phyloP scores from a whole-genome alignment of 2,113 vertebrate genomes.

The Apaloderma vittatum region DNA sequence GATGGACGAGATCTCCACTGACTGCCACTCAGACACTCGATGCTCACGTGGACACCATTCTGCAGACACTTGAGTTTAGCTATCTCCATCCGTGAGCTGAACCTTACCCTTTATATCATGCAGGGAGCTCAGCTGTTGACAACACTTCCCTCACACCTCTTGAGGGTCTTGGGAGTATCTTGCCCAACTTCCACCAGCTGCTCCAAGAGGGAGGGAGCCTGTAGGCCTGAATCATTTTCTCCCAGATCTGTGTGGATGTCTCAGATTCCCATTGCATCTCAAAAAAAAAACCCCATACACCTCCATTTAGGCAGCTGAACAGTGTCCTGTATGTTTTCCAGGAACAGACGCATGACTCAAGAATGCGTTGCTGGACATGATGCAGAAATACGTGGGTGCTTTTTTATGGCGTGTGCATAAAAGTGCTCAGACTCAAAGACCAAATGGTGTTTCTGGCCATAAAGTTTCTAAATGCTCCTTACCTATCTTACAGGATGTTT shows the following conservation, averaged over 20 bases:
- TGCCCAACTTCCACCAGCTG: background rate
- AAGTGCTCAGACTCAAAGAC: background rate
- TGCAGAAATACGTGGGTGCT: background rate
- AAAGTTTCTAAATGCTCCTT: background rate
- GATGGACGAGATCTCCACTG: background rate
- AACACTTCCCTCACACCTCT: background rate
- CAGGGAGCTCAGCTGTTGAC: background rate
- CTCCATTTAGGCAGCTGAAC: background rate
- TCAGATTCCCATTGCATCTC: background rate
- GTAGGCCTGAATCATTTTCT: background rate
- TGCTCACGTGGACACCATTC: background rate
- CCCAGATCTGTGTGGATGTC: background rate
- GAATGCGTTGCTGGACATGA: background rate
- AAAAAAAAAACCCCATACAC: background rate
- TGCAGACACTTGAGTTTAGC: background rate
- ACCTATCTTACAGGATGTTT: constrained; percentile 6
- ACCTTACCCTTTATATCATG: background rate
- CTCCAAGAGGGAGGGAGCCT: background rate
- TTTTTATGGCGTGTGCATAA: background rate
- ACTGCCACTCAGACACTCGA: background rate
- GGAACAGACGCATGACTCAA: background rate
- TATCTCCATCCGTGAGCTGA: background rate
- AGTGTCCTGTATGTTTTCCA: background rate
- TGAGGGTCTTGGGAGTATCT: background rate
- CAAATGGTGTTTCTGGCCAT: background rate